Evolutionary conservation across 2,113 vertebrate genomes (phyloP), one percentile per base, ranked within the genome.

Genomic region (Prunella fulvescens): DNA sequence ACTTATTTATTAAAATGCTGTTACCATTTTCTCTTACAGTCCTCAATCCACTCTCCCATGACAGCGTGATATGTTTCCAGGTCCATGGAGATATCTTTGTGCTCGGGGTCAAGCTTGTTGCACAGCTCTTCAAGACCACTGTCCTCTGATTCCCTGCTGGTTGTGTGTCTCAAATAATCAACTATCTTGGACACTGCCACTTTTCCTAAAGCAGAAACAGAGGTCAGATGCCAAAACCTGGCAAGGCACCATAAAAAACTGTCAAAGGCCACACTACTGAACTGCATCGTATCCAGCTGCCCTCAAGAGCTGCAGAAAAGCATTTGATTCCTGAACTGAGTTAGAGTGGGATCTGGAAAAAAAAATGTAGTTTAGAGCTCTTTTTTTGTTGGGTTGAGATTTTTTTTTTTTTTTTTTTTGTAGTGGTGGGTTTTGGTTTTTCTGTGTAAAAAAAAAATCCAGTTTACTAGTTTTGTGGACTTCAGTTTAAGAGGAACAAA

Each of bases 11-110:
- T 3, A 53, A 80, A 81, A 56, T 54, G 31, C 35, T 10, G 29
- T 93, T 97, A 99, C 99, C 98, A 65, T 77, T 98, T 98, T 64
- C 96, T 98, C 76, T 98, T 97, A 48, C 97, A 97, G 94, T 97
- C 98, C 25, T 99, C 98, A 6, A 98, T 98, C 99, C 99, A 99
- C 93, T 99, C 98, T 92, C 95, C 98, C 98, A 99, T 98, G 86
- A 98, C 56, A 1, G 98, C 97, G 1, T 98, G 98, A 39, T 98
- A 99, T 0, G 98, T 99, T 93, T 98, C 98, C 96, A 99, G 96
- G 91, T 99, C 98, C 47, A 99, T 95, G 19, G 97, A 98, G 12
- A 98, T 92, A 7, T 99, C 98, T 81, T 98, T 98, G 69, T 97
- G 98, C 12, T 99, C 98, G 0, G 99, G 99, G 81, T 99, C 99